phyloP scores from a whole-genome alignment of 2,797 vertebrate genomes.

The Sebastes reedi region DNA sequence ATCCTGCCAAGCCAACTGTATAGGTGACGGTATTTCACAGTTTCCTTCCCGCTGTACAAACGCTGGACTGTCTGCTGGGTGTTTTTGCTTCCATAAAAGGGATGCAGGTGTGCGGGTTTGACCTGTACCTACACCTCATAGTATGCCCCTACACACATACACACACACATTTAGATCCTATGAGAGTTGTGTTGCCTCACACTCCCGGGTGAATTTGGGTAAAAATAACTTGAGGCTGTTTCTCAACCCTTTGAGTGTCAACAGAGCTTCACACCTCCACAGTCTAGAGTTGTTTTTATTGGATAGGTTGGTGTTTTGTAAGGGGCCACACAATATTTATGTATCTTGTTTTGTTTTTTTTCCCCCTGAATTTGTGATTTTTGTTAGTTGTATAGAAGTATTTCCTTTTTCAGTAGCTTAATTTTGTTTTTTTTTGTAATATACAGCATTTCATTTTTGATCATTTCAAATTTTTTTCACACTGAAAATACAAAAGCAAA shows the following conservation, averaged over 20 bases:
- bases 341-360: conserved; percentile 6
- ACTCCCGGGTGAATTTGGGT: conserved; percentile 22
- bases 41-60: conserved; percentile 44
- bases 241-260: conserved; percentile 22
- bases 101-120: conserved; percentile 70
- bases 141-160: conserved; percentile 8
- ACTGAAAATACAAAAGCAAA: conserved; percentile 11
- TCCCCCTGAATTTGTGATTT: conserved; percentile 34
- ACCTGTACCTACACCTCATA: conserved; percentile 44
- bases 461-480: conserved; percentile 44
- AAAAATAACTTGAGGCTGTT: conserved; percentile 52
- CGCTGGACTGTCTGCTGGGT: conserved; percentile 42
- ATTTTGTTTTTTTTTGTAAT: conserved; percentile 28
- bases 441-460: conserved; percentile 62
- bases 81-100: conserved; percentile 69
- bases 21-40: conserved; percentile 46
- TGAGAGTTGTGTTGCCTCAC: conserved; percentile 18
- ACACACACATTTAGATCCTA: conserved; percentile 13
- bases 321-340: conserved; percentile 75
- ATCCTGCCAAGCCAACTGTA: conserved; percentile 36
- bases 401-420: conserved; percentile 43
- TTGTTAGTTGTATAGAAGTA: conserved; percentile 19
- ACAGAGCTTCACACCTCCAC: conserved; percentile 13
- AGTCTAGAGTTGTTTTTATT: conserved; percentile 16
- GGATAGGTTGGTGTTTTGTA: conserved; percentile 38